Conservation (phyloP, 2,888 invertebrate species). For the Syritta pipiens region DNA sequence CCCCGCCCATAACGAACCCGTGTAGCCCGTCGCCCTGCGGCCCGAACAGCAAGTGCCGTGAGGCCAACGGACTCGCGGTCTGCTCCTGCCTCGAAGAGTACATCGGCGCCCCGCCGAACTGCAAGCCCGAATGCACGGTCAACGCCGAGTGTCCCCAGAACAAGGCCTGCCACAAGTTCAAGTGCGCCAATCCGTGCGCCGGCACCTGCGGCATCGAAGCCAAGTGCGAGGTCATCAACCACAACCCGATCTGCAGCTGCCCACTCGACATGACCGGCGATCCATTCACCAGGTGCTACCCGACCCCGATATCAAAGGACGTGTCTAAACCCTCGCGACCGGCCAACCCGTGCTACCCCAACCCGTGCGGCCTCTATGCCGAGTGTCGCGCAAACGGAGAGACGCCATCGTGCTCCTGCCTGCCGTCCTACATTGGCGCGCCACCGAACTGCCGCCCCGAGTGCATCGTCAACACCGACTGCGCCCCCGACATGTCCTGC, state of each 20-base stretch:
- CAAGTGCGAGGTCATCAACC: constrained; percentile 88
- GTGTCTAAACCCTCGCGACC: constrained; percentile 72
- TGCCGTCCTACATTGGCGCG: constrained; percentile 83
- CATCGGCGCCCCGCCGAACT: constrained; percentile 89
- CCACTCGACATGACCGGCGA: constrained; percentile 87
- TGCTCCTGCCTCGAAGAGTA: constrained; percentile 88
- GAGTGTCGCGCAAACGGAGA: constrained; percentile 83
- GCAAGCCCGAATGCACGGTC: constrained; percentile 90
- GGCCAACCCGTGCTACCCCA: constrained; percentile 85
- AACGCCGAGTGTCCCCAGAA: constrained; percentile 90
- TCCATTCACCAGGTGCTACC: constrained; percentile 88
- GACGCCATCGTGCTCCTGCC: constrained; percentile 84
- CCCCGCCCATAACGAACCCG: constrained; percentile 79
- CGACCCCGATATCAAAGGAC: constrained; percentile 76
- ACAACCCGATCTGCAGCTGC: constrained; percentile 91
- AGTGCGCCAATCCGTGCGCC: constrained; percentile 90
- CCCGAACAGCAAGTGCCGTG: constrained; percentile 88
- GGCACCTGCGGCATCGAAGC: constrained; percentile 90
- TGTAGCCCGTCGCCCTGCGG: constrained; percentile 91
- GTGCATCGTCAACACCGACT: constrained; percentile 83
- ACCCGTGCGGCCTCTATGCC: constrained; percentile 86
- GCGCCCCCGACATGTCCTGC: constrained; percentile 84
- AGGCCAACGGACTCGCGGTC: constrained; percentile 85
- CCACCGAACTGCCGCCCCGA: constrained; percentile 86
- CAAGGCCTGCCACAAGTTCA: constrained; percentile 89